These are phyloP conservation scores for Heteromormyrus szaboi DNA, from an alignment of 2,797 vertebrate genomes.

Conservation along the genomic window DNA sequence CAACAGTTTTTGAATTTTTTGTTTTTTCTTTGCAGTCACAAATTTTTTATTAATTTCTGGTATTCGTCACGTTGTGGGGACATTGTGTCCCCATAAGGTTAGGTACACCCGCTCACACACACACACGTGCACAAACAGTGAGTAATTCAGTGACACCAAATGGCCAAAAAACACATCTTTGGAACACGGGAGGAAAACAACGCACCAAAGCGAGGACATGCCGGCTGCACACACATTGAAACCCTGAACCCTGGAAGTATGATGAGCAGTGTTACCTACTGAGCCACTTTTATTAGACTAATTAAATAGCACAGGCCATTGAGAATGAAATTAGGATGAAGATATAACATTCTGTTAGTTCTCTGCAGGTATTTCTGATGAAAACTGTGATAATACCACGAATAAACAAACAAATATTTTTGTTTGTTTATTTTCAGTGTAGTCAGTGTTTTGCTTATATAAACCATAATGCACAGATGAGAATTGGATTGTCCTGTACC, in stretches of 20 bases:
- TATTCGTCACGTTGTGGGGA: no score
- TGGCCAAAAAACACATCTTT: neutral
- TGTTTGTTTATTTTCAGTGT: neutral
- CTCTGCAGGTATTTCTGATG: neutral
- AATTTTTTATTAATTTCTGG: no score
- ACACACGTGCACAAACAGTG: neutral
- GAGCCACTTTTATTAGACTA: neutral
- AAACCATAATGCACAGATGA: neutral
- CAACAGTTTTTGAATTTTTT: no score
- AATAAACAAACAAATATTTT: neutral
- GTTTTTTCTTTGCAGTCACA: no score
- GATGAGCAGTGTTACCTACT: neutral
- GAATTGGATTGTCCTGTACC: neutral
- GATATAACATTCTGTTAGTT: neutral
- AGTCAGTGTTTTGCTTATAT: neutral
- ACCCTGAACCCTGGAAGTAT: neutral
- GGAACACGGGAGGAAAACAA: neutral
- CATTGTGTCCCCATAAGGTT: no score
- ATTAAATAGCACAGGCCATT: neutral
- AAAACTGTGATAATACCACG: neutral
- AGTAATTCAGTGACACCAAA: neutral
- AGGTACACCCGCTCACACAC: no score
- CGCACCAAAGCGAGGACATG: neutral
- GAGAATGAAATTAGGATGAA: neutral
- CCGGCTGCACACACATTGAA: neutral